A percentile compares a stretch with the other conserved stretches of the same genome.
These are phyloP conservation scores for Gymnothorax javanicus DNA, from an alignment of 2,797 vertebrate species.

Conservation along the genomic window DNA sequence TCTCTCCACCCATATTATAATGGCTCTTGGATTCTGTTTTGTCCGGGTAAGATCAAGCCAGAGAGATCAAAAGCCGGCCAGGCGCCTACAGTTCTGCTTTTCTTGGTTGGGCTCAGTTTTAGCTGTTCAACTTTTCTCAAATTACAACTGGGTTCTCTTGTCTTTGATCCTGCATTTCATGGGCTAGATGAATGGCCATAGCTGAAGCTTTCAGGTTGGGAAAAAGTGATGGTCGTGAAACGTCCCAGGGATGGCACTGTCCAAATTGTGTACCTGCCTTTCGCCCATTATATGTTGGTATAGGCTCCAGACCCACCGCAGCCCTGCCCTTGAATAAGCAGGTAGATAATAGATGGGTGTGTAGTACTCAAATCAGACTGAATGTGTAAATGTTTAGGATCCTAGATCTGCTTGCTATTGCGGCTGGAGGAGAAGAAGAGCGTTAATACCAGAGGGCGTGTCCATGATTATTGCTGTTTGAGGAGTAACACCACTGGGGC, in stretches of 20 bases:
- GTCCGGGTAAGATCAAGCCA: constrained; percentile 41
- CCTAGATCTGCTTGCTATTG: constrained; percentile 31
- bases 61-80: constrained; percentile 48
- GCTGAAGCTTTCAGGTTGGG: neutral
- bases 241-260: too few relatives aligned
- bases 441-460: constrained; percentile 16
- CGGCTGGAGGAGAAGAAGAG: constrained; percentile 30
- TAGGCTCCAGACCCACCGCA: too few relatives aligned
- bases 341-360: neutral
- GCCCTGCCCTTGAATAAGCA: too few relatives aligned
- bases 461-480: constrained; percentile 26
- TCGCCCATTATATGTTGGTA: too few relatives aligned
- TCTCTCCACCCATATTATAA: constrained; percentile 45
- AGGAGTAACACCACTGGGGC: constrained; percentile 20
- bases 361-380: neutral
- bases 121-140: neutral
- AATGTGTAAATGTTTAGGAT: constrained; percentile 22
- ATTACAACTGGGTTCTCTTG: neutral
- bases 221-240: neutral
- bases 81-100: constrained; percentile 5
- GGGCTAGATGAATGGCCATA: neutral
- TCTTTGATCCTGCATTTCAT: neutral
- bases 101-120: neutral
- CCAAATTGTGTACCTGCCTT: too few relatives aligned
- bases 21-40: constrained; percentile 39